Base-by-base conservation (phyloP, 2,888 invertebrate genomes). In the Entomobrya multifasciata region DNA sequence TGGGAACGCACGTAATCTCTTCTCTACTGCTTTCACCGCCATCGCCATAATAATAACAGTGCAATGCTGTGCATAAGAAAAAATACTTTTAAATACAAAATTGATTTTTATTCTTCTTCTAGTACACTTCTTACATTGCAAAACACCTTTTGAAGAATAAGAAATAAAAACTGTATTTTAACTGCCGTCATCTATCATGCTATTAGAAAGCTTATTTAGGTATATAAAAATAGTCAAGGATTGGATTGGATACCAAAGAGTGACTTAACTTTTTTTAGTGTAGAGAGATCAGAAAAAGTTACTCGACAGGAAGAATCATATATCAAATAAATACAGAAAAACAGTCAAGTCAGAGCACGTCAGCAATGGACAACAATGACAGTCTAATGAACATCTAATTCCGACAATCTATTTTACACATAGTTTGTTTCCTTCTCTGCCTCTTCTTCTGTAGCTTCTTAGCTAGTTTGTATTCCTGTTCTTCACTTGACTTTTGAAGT, bases 381-480 rank as follows among this genome's bases (percentile, higher is more conserved):
- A 41, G 41, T 49, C 77, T 77, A 77, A 77, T 77, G 77, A 77
- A 60, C 77, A 49, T 72, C 49, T 49, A 47, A 47, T 72, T 27
- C 27, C 27, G 11, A 49, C 72, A 72, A 72, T 72, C 44, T 11
- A 44, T 44, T 67, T 44, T 20, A 25, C 49, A 25, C 25, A 36
- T 13, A 27, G 30, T 15, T n/a, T n/a, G 1, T 11, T 57, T 30
- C n/a, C 36, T 17, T 65, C 6, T n/a, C 36, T n/a, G n/a, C 11
- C n/a, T 6, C 44, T 41, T 67, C 67, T 11, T 44, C 22, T 22
- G 27, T n/a, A 13, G 22, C 22, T 41, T 67, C 67, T 49, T 49
- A n/a, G n/a, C n/a, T 49, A 22, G 49, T 72, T 70, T 72, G 72
- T 70, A 70, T 72, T 49, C 44, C 20, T 72, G n/a, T n/a, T n/a